These are phyloP conservation scores for Porphyrio hochstetteri DNA, from an alignment of 2,113 vertebrate genomes.

Conservation along the genomic window DNA sequence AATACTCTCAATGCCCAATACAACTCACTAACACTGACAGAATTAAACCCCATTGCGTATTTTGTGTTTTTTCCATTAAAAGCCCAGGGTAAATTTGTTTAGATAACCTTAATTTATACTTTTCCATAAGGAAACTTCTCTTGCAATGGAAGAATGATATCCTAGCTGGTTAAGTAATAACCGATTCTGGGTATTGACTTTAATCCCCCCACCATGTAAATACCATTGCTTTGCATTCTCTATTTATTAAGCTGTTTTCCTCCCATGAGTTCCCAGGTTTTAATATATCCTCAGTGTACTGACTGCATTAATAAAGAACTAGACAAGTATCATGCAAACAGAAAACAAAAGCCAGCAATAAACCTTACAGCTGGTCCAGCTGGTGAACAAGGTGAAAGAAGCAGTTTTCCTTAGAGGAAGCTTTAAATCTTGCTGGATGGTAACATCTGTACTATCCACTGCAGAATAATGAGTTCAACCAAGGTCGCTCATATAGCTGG, in stretches of 20 bases:
- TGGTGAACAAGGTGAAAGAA: constrained; percentile 33
- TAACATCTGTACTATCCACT: constrained; percentile 35
- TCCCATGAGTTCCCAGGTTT: not conserved
- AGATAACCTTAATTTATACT: not conserved
- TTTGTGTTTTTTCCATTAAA: not conserved
- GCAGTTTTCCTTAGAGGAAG: constrained; percentile 7
- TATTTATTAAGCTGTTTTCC: not conserved
- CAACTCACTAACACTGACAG: not conserved
- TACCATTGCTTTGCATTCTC: not conserved
- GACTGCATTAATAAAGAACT: not conserved
- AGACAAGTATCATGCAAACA: not conserved
- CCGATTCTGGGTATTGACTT: not conserved
- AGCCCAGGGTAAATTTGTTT: not conserved
- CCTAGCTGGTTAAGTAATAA: not conserved
- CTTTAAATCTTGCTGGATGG: not conserved
- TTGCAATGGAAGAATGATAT: not conserved
- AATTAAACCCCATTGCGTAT: not conserved
- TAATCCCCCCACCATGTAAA: not conserved
- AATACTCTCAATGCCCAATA: not conserved
- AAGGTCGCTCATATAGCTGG: constrained; percentile 22
- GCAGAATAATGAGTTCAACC: constrained; percentile 59
- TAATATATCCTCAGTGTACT: constrained; percentile 8
- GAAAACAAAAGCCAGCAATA: constrained; percentile 58
- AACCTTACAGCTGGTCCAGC: constrained; percentile 13
- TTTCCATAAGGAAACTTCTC: not conserved